Base-by-base conservation (phyloP, 2,888 invertebrate species). In the Tinea pellionella region DNA sequence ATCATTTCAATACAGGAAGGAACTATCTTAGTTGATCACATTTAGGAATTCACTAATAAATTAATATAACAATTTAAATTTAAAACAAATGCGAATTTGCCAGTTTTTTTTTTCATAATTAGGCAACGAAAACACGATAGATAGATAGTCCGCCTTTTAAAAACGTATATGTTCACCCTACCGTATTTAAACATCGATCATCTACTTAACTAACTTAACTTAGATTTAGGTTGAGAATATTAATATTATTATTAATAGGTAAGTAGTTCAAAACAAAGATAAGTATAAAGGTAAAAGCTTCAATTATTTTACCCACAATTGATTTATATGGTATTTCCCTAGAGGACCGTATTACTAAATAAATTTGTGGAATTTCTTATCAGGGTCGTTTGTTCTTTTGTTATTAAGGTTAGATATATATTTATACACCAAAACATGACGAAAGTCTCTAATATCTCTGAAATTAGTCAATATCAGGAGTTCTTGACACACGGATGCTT, bases 101-200 rank as follows among this genome's bases (percentile, higher is more conserved):
- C 6, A 24, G 24, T 2, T 24, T 24, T 3, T 24, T 24, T 2
- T 2, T 24, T 3, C 24, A 3, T 24, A 24, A 3, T 24, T 24
- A 3, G 24, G 24, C 6, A 24, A 24, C 6, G 6, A 24, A 24
- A 3, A 24, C 24, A 2, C 24, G 24, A 6, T 24, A 24, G 24
- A 24, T 24, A 6, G 6, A 24, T 24, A 3, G 6, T 24, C 24
- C n/a, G n/a, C n/a, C n/a, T n/a, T n/a, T n/a, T n/a, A n/a, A n/a
- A n/a, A n/a, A n/a, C n/a, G n/a, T n/a, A n/a, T n/a, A 47, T 47
- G 47, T 15, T 47, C 47, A 47, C 47, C 47, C 47, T 47, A 15
- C 47, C n/a, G 13, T 9, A 15, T 47, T 4, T 16, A 9, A 47
- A 47, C 47, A 47, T 47, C 18, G 13, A 16, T 47, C 13, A 16